Percentiles rank a stretch among this genome's conserved stretches.
phyloP scores from a whole-genome alignment of 2,797 vertebrate species.

The Rhinatrema bivittatum region DNA sequence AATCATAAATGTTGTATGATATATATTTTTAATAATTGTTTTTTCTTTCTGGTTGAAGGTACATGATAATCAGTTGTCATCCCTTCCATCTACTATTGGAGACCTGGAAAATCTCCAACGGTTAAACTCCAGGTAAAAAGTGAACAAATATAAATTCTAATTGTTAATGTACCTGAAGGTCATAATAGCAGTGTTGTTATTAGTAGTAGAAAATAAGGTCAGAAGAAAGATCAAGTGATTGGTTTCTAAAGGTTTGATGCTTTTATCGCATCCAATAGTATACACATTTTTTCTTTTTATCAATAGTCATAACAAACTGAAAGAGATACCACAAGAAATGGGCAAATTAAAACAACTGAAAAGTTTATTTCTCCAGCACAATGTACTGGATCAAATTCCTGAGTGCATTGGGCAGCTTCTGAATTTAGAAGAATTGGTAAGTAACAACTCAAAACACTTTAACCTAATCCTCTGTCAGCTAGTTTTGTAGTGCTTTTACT shows the following conservation, averaged over 20 bases:
- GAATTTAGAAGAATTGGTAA: constrained; percentile 73
- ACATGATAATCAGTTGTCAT: constrained; percentile 82
- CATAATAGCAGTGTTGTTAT: constrained; percentile 2
- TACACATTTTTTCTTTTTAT: constrained; percentile 18
- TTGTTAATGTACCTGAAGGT: too few species aligned
- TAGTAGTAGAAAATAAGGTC: neutral
- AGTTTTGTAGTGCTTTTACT: too few species aligned
- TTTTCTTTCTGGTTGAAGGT: constrained; percentile 58
- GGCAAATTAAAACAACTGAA: constrained; percentile 52
- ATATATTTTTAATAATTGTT: too few species aligned
- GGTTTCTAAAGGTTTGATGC: neutral
- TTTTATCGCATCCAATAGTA: neutral
- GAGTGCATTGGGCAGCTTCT: constrained; percentile 64
- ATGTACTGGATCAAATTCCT: constrained; percentile 61
- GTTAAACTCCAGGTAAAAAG: constrained; percentile 76
- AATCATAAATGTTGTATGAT: too few species aligned
- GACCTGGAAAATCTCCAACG: constrained; percentile 82
- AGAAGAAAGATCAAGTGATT: too few species aligned
- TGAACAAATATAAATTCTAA: too few species aligned
- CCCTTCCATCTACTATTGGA: constrained; percentile 72
- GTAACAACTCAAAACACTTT: too few species aligned
- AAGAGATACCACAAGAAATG: constrained; percentile 59
- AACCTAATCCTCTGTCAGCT: too few species aligned
- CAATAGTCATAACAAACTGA: constrained; percentile 72
- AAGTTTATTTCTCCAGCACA: constrained; percentile 68